Base-by-base conservation (phyloP, 2,888 invertebrate species). In the Imbricaverruca yamaguchii region DNA sequence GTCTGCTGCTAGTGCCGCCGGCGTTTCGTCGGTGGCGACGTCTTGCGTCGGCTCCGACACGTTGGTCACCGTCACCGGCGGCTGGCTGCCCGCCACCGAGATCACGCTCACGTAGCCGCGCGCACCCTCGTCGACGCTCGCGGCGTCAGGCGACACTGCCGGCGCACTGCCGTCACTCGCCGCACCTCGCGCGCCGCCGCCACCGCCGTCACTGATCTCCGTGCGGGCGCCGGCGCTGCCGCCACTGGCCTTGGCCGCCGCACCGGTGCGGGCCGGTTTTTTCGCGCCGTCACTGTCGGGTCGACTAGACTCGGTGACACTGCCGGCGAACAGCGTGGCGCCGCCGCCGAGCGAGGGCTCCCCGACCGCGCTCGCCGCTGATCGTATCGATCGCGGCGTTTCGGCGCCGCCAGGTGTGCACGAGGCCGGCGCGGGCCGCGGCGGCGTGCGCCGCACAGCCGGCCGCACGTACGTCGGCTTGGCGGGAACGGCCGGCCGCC, bases 201-300 rank as follows among this genome's bases (percentile, higher is more conserved):
- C 18, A 12, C 61, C 61, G 15, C 21, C 25, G 13, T 13, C 25
- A 25, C 74, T 74, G 74, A 74, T 53, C 74, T 23, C 53, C 74
- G 74, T 7, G 23, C 65, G 65, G n/a, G 18, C 12, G 53, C 21
- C 74, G 53, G 53, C 74, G 74, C 18, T 53, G 53, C 18, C 74
- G 18, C 53, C 53, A 53, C 74, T 74, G 74, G 74, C 74, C 74
- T 74, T 74, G 74, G 74, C 21, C 23, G 65, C 65, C 65, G 15
- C 61, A 12, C 15, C 61, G 61, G 39, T 39, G 25, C 18, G 8
- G 74, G 15, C 53, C 13, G 10, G 74, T 74, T 74, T 74, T 39
- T 74, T 74, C 74, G 21, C 74, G 69, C 13, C 69, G 69, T 53
- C 23, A 10, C 65, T 8, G 61, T 7, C 61, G 61, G 15, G 61